These are phyloP conservation scores for Yponomeuta malinellus DNA, from an alignment of 2,888 invertebrate species.

Conservation along the genomic window DNA sequence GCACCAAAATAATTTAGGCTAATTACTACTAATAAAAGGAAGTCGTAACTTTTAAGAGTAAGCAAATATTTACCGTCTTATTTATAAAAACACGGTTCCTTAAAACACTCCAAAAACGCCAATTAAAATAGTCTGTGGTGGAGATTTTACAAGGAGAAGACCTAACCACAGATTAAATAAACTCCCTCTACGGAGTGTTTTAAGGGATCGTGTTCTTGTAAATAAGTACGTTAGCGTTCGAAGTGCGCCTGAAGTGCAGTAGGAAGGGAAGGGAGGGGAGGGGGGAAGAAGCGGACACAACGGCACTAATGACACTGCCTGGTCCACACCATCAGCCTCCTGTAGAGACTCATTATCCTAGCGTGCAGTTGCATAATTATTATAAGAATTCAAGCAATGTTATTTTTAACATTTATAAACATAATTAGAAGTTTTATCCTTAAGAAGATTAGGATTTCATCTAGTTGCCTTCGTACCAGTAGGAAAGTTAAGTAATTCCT, in stretches of 20 bases:
- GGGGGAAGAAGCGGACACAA: slow-evolving; percentile 36
- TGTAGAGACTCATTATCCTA: slow-evolving; percentile 31
- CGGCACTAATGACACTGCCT: slow-evolving; percentile 51
- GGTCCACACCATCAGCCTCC: slow-evolving; percentile 24
- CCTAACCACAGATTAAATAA: too few relatives aligned
- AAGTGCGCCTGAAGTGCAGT: slow-evolving; percentile 15
- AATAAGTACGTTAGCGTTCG: background rate
- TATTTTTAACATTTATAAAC: slow-evolving; percentile 72
- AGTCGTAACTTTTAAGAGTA: slow-evolving; percentile 21
- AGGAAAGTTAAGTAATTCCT: slow-evolving; percentile 70
- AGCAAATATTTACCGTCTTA: background rate
- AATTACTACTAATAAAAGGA: slow-evolving; percentile 43
- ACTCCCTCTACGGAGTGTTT: too few relatives aligned
- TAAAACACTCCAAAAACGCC: too few relatives aligned
- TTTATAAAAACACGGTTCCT: too few relatives aligned
- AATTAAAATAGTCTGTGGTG: too few relatives aligned
- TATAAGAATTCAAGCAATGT: slow-evolving; percentile 69
- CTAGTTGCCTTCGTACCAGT: slow-evolving; percentile 74
- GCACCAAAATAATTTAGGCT: slow-evolving; percentile 54
- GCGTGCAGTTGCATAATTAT: slow-evolving; percentile 29
- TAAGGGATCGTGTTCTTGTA: background rate
- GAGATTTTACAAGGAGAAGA: too few relatives aligned
- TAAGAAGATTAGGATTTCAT: slow-evolving; percentile 72
- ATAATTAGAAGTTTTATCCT: slow-evolving; percentile 72
- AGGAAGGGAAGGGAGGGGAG: slow-evolving; percentile 22